Conservation (phyloP, 2,113 vertebrate genomes). For the Rhea americana region DNA sequence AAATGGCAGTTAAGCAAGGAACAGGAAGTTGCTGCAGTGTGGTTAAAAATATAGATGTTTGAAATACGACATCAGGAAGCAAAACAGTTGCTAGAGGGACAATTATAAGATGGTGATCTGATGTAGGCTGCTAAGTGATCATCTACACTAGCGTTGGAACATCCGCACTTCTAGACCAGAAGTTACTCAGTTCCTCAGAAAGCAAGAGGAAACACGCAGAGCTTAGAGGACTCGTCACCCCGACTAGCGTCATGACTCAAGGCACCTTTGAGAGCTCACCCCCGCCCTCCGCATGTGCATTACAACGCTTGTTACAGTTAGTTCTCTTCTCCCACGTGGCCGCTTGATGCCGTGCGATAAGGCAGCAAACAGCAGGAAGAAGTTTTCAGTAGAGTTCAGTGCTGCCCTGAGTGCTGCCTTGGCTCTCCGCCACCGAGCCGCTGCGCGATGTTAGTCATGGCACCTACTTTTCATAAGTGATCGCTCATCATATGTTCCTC, state of each 20-base stretch:
- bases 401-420: background rate
- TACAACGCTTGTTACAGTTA: fast-evolving
- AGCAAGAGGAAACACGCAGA: fast-evolving
- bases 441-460: background rate
- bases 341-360: background rate
- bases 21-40: fast-evolving
- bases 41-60: background rate
- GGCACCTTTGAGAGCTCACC: background rate
- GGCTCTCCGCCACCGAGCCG: background rate
- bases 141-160: background rate
- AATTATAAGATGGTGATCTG: background rate
- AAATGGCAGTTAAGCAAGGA: background rate
- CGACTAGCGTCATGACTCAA: background rate
- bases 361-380: background rate
- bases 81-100: background rate
- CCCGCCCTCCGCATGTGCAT: fast-evolving
- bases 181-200: background rate
- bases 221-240: background rate
- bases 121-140: background rate
- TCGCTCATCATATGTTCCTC: background rate
- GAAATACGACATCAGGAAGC: fast-evolving
- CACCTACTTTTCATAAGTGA: background rate
- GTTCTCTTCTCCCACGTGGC: background rate
- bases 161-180: background rate
- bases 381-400: background rate